These are phyloP conservation scores for Polyergus mexicanus DNA, from an alignment of 1,140 invertebrate species.

Conservation along the genomic window DNA sequence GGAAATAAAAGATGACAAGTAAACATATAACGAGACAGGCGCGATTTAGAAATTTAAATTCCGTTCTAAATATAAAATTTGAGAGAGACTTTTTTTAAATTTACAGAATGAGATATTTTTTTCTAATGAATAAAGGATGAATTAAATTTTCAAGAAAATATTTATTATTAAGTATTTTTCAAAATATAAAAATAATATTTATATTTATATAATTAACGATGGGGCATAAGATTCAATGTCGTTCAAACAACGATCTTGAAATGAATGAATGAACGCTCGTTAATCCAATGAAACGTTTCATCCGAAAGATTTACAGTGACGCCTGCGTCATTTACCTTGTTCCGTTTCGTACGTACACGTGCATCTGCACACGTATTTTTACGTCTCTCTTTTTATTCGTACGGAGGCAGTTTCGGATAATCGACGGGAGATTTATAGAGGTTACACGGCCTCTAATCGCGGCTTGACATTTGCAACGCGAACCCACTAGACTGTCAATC, in stretches of 20 bases:
- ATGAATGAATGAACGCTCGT: neutral
- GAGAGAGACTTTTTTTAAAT: too few relatives aligned
- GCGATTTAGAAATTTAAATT: neutral
- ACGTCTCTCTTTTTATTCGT: neutral
- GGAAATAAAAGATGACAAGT: neutral
- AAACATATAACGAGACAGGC: neutral
- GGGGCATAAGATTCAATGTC: neutral
- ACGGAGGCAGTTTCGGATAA: slow-evolving; percentile 36
- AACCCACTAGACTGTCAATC: slow-evolving; percentile 29
- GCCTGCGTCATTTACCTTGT: neutral
- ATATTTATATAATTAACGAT: neutral
- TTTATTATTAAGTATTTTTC: too few relatives aligned
- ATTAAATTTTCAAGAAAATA: too few relatives aligned
- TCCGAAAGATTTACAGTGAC: slow-evolving; percentile 18
- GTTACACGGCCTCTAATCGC: slow-evolving; percentile 18
- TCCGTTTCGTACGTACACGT: neutral
- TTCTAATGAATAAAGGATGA: too few relatives aligned
- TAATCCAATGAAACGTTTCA: slow-evolving; percentile 45
- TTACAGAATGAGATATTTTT: too few relatives aligned
- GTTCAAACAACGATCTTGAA: neutral
- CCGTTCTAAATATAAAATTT: neutral
- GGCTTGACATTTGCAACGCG: slow-evolving; percentile 70
- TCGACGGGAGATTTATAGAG: slow-evolving; percentile 10
- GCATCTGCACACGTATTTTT: neutral
- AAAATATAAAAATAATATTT: too few relatives aligned